Evolutionary conservation across 92 coral and sea anemone species (phyloP).

Genomic region (Actinostola sp.): DNA sequence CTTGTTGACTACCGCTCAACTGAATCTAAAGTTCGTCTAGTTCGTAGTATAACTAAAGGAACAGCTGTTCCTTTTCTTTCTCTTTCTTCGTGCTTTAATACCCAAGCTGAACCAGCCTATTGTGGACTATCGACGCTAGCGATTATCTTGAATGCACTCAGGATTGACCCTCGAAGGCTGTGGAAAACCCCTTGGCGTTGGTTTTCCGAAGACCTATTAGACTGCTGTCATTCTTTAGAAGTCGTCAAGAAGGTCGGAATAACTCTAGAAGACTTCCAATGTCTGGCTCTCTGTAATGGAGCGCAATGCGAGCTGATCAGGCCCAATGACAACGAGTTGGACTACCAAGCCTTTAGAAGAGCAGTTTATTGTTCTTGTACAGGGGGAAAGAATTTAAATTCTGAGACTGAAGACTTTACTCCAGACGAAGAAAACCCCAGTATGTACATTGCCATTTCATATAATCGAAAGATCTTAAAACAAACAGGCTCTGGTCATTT

Average conservation of each 20-base stretch:
- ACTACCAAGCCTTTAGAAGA: conserved; percentile 44
- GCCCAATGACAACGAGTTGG: conserved; percentile 39
- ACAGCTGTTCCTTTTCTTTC: conserved; percentile 76
- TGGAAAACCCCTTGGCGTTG: conserved; percentile 98
- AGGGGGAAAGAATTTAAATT: conserved; percentile 24
- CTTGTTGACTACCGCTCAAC: conserved; percentile 80
- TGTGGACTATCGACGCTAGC: conserved; percentile 90
- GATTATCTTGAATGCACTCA: conserved; percentile 82
- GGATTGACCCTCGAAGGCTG: conserved; percentile 83
- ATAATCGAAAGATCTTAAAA: conserved; percentile 59
- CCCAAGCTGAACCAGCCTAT: conserved; percentile 90
- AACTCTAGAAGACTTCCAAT: conserved; percentile 79
- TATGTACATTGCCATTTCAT: conserved; percentile 65
- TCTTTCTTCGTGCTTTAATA: conserved; percentile 77
- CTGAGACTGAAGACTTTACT: not conserved
- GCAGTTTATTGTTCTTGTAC: conserved; percentile 59
- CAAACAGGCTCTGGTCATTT: conserved; percentile 94
- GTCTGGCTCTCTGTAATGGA: conserved; percentile 88
- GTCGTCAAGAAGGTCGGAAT: conserved; percentile 73
- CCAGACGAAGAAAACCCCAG: conserved; percentile 58
- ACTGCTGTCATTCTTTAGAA: conserved; percentile 85
- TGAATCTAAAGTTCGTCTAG: conserved; percentile 79
- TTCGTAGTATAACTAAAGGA: conserved; percentile 64
- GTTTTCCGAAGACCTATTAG: conserved; percentile 87
- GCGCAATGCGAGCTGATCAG: conserved; percentile 70